Evolutionary conservation across 2,797 vertebrate species (phyloP), one percentile per base, ranked within the genome.

Genomic region (Cheirogaleus major): DNA sequence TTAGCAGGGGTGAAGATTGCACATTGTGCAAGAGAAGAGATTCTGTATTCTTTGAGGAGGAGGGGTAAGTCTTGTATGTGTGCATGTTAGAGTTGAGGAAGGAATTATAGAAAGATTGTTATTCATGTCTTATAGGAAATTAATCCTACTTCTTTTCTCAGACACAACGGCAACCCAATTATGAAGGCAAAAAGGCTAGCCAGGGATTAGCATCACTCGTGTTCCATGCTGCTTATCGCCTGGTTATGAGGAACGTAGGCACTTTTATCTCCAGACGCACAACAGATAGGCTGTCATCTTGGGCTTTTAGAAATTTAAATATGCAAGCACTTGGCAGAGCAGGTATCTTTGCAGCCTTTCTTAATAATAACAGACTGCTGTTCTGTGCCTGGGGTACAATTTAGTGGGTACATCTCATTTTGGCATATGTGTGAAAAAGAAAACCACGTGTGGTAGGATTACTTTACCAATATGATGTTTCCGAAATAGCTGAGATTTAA

Each of bases 331-430:
- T 96, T 88, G 87, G 87, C 83, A 91, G 81, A 92, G 61, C 72
- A 92, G 90, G 78, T 92, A 95, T 95, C 96, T 96, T 80, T 79
- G 48, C 90, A 88, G 76, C 20, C 59, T 96, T 97, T 94, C 91
- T 91, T 96, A 94, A 94, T 94, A 97, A 97, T 91, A 94, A 81
- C 92, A 95, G 92, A 87, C 61, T 92, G 93, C 94, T 93, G 50
- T 92, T 97, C 80, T 48, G 50, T 2, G 15, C 96, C 92, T 87
- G 93, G 89, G 93, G 92, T 96, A 94, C 81, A 93, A 65, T 97
- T 97, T 88, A 92, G 80, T 94, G 79, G 96, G 84, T 73, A 95
- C 87, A 85, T 97, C 96, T 98, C 95, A 97, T 95, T 97, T 96
- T 95, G 97, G 92, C 87, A 82, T 95, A 65, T 87, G 84, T 57